Evolutionary conservation across 2,888 invertebrate genomes (phyloP).

Genomic region (Cryptophagus acutangulus): DNA sequence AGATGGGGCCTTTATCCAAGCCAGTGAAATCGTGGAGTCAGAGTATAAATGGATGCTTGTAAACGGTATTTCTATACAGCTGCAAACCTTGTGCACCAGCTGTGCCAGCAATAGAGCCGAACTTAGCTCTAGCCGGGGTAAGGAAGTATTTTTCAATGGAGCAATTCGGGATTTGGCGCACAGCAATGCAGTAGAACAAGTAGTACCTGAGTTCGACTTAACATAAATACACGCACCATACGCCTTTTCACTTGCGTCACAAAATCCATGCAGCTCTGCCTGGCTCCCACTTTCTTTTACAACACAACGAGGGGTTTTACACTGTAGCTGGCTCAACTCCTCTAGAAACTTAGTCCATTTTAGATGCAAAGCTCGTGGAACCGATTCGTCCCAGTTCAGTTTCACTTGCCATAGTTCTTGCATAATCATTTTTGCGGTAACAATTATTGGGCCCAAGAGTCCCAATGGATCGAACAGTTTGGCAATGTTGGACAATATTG

Average conservation of each 20-base stretch:
- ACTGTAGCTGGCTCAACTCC: not conserved
- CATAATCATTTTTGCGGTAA: conserved; percentile 17
- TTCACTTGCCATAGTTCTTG: conserved; percentile 16
- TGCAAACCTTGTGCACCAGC: no score
- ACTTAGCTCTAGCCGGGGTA: conserved; percentile 21
- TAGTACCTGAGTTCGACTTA: no score
- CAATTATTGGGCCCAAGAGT: conserved; percentile 11
- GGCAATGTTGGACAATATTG: conserved; percentile 13
- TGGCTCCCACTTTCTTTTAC: not conserved
- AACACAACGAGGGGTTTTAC: not conserved
- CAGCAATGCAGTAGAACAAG: no score
- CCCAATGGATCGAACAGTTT: conserved; percentile 20
- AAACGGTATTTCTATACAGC: conserved; percentile 11
- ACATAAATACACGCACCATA: conserved; percentile 10
- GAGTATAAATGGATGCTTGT: conserved; percentile 13
- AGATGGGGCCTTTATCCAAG: conserved; percentile 19
- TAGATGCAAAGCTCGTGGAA: not conserved
- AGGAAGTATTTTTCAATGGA: conserved; percentile 11
- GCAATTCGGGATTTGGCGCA: conserved; percentile 21
- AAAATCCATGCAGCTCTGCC: conserved; percentile 7
- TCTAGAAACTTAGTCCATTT: conserved; percentile 3
- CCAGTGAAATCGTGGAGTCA: conserved; percentile 19
- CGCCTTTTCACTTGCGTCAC: conserved; percentile 1
- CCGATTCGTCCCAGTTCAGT: conserved; percentile 12
- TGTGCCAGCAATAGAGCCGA: conserved; percentile 16